Conservation (phyloP, 2,797 vertebrate genomes). For the Micrastur ruficollis region DNA sequence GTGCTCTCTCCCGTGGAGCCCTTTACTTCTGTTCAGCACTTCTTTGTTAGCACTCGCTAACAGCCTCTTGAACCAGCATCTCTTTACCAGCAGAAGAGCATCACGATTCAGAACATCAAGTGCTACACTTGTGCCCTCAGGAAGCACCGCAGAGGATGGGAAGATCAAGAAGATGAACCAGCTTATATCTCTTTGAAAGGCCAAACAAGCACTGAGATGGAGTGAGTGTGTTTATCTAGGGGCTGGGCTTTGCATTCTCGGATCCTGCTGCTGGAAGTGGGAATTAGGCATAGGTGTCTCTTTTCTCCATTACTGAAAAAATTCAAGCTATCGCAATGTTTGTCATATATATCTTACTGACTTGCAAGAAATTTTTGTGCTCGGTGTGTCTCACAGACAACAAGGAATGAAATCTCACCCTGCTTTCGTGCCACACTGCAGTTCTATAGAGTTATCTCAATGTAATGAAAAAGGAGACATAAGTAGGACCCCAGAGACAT, state of each 20-base stretch:
- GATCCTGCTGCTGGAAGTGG: background rate
- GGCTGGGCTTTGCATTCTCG: background rate
- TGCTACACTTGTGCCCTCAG: conserved; percentile 10
- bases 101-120: background rate
- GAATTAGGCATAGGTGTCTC: background rate
- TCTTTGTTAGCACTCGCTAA: conserved; percentile 1
- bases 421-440: background rate
- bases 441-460: background rate
- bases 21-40: background rate
- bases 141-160: background rate
- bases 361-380: background rate
- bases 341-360: background rate
- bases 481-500: background rate
- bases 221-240: background rate
- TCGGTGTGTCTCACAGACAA: background rate
- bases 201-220: background rate
- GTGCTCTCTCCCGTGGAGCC: background rate
- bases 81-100: conserved; percentile 24
- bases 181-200: background rate
- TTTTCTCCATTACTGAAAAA: background rate
- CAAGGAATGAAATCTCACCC: background rate
- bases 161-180: conserved; percentile 29
- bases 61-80: background rate
- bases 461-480: background rate
- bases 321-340: background rate